Percentiles rank a stretch among this genome's conserved stretches.
Evolutionary conservation across 2,888 invertebrate species (phyloP).

Genomic region (Drosophila ustulata): DNA sequence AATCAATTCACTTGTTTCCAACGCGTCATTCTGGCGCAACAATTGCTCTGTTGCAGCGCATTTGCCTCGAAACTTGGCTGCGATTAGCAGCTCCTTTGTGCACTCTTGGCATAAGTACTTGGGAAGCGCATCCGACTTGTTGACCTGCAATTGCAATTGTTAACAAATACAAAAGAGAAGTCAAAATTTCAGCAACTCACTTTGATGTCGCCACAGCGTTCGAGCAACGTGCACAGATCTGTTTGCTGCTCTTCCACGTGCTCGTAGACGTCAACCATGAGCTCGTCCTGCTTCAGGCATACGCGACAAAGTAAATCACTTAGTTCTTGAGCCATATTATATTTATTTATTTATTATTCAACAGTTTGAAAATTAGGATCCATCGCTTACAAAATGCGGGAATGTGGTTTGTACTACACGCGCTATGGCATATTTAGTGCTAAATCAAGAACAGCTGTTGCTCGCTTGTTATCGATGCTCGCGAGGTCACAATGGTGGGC

Average conservation of each 20-base stretch:
- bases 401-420: not conserved
- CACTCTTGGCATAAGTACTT: slow-evolving; percentile 83
- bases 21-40: slow-evolving; percentile 22
- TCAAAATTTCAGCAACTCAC: slow-evolving; percentile 39
- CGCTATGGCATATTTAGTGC: slow-evolving; percentile 21
- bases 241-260: slow-evolving; percentile 78
- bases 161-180: not conserved
- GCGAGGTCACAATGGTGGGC: not conserved
- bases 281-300: slow-evolving; percentile 78
- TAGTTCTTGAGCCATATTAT: slow-evolving; percentile 47
- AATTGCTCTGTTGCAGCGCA: slow-evolving; percentile 73
- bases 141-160: slow-evolving; percentile 61
- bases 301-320: slow-evolving; percentile 79
- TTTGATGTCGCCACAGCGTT: slow-evolving; percentile 75
- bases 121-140: slow-evolving; percentile 69
- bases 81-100: slow-evolving; percentile 79
- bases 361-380: not conserved
- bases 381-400: slow-evolving; percentile 5
- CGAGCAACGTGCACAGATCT: slow-evolving; percentile 74
- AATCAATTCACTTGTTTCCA: not conserved
- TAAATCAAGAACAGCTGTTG: slow-evolving; percentile 17
- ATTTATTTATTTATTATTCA: not conserved
- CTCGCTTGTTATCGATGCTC: slow-evolving; percentile 32
- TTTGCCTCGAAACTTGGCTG: slow-evolving; percentile 82
- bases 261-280: slow-evolving; percentile 82